Evolutionary conservation across 2,888 invertebrate genomes (phyloP).

Genomic region (Diplolepis rosae): DNA sequence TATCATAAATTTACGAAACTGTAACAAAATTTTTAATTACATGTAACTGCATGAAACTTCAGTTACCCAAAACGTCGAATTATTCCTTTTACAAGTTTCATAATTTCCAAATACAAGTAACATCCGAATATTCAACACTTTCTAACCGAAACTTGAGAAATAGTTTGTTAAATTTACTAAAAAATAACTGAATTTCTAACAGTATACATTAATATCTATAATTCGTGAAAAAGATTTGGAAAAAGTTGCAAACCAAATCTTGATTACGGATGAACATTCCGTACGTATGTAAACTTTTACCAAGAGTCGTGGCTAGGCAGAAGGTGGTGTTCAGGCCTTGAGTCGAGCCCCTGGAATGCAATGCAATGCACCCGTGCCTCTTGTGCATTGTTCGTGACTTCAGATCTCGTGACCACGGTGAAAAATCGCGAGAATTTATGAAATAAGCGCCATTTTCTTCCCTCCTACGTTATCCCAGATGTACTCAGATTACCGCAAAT

Average conservation of each 20-base stretch:
- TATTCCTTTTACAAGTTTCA: no score
- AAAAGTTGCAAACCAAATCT: conserved; percentile 28
- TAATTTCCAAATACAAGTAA: no score
- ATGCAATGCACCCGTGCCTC: conserved; percentile 52
- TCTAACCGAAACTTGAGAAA: no score
- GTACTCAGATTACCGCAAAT: conserved; percentile 44
- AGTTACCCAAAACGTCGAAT: no score
- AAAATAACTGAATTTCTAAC: no score
- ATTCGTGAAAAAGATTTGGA: background rate
- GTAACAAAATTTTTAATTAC: no score
- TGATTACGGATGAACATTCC: conserved; percentile 17
- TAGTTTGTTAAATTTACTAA: no score
- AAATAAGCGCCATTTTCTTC: conserved; percentile 47
- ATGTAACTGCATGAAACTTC: no score
- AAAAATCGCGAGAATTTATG: conserved; percentile 55
- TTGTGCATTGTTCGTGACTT: conserved; percentile 57
- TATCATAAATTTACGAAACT: no score
- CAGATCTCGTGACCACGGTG: conserved; percentile 49
- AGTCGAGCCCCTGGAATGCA: conserved; percentile 66
- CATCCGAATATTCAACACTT: no score
- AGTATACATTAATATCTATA: background rate
- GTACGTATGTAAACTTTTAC: conserved; percentile 12
- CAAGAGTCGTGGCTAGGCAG: conserved; percentile 39
- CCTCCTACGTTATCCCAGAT: conserved; percentile 45
- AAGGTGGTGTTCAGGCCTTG: conserved; percentile 56